A percentile compares a stretch with the other conserved stretches of the same genome.
phyloP scores from a whole-genome alignment of 1,140 invertebrate genomes.

The Onthophagus taurus region DNA sequence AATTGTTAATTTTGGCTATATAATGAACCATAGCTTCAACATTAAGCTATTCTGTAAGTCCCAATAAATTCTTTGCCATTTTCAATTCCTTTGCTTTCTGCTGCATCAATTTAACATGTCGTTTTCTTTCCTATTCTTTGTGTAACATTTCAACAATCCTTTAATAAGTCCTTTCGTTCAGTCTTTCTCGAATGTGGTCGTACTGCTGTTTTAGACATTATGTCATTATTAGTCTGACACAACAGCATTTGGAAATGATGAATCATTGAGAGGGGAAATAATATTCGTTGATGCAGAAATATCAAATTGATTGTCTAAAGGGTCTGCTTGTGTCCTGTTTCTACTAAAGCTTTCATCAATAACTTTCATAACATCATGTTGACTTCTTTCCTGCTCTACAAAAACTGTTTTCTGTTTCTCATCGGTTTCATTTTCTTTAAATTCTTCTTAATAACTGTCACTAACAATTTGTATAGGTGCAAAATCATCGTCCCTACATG shows the following conservation, averaged over 20 bases:
- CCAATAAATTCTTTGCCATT: not conserved
- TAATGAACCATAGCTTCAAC: not conserved
- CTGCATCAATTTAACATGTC: not conserved
- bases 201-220: not conserved
- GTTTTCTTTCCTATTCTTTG: not conserved
- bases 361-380: too few species aligned
- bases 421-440: too few species aligned
- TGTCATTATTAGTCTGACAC: not conserved
- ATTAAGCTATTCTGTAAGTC: not conserved
- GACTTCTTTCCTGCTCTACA: too few species aligned
- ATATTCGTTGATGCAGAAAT: not conserved
- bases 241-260: not conserved
- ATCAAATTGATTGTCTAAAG: not conserved
- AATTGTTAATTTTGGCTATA: conserved; percentile 1
- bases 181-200: not conserved
- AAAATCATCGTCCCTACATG: too few species aligned
- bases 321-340: not conserved
- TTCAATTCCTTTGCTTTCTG: conserved; percentile 1
- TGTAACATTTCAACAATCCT: too few species aligned
- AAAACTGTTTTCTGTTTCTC: too few species aligned
- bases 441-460: too few species aligned
- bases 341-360: too few species aligned
- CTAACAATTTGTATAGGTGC: too few species aligned
- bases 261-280: not conserved
- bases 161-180: not conserved